These are phyloP conservation scores for Corythaixoides concolor DNA, from an alignment of 2,113 vertebrate genomes.

Conservation along the genomic window DNA sequence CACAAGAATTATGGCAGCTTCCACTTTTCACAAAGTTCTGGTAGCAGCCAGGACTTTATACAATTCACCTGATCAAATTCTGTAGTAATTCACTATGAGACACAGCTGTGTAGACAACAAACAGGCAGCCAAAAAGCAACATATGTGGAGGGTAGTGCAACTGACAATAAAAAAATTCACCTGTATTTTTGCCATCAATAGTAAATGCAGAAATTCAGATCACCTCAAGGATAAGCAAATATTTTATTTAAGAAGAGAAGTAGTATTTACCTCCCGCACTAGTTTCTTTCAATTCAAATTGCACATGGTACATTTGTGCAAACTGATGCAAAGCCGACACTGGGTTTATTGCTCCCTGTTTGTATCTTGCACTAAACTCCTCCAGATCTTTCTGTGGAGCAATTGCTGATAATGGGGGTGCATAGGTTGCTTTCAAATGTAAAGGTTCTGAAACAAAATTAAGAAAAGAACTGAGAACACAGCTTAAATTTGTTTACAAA, in stretches of 20 bases:
- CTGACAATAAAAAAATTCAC: background rate
- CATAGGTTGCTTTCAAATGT: constrained; percentile 10
- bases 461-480: background rate
- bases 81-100: background rate
- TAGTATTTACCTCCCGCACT: constrained; percentile 77
- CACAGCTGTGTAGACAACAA: background rate
- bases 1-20: rapidly evolving
- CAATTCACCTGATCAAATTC: background rate
- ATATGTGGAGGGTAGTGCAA: rapidly evolving
- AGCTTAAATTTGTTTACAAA: background rate
- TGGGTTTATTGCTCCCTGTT: constrained; percentile 74
- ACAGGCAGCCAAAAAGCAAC: background rate
- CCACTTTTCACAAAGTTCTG: background rate
- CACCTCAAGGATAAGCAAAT: background rate
- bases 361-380: constrained; percentile 79
- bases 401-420: background rate
- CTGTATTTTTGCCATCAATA: background rate
- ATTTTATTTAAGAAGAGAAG: background rate
- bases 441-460: constrained; percentile 42
- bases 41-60: background rate
- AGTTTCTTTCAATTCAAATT: constrained; percentile 89
- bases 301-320: constrained; percentile 72
- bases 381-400: constrained; percentile 56
- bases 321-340: constrained; percentile 87
- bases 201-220: background rate